Base-by-base conservation (phyloP, 1,140 invertebrate species). In the Ostrea denselamellosa region DNA sequence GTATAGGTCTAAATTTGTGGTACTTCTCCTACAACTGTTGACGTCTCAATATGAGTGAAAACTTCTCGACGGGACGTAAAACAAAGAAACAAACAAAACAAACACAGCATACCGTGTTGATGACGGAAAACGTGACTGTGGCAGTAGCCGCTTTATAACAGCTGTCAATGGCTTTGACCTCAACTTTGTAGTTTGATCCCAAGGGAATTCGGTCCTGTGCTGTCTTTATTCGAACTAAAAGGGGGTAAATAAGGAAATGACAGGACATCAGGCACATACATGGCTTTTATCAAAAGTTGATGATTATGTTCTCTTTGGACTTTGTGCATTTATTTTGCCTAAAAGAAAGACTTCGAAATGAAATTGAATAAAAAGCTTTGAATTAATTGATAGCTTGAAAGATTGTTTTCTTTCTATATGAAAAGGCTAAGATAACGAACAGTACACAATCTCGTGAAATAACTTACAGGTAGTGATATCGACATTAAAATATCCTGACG, bases 221-320 rank as follows among this genome's bases (percentile, higher is more conserved):
- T 17, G 85, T 86, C 54, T 86, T 77, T 17, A 86, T 71, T n/a
- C 17, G 62, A 22, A 86, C 85, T 86, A 25, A 5, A 86, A 86
- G 22, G 22, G 12, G 1, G 19, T 65, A 19, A 3, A 22, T 17
- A 25, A 54, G 12, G 52, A 17, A 84, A 56, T 22, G 5, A 81
- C 0, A 28, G 14, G 8, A 34, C 8, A 2, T n/a, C 2, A 17
- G 44, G 9, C 52, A 0, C 14, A 44, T 51, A 52, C 22, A 17
- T 52, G 9, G 22, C 28, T 84, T 25, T 83, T 44, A 44, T 44
- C 1, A 44, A 44, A 44, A 2, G 34, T 44, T 44, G 34, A 44
- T 44, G 1, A 2, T 44, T 44, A 44, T 44, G 34, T 44, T 44
- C 34, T 44, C 2, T 44, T 44, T 44, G 34, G 34, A 44, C 5